Base-by-base conservation (phyloP, 2,888 invertebrate species). In the Argyresthia albistria region DNA sequence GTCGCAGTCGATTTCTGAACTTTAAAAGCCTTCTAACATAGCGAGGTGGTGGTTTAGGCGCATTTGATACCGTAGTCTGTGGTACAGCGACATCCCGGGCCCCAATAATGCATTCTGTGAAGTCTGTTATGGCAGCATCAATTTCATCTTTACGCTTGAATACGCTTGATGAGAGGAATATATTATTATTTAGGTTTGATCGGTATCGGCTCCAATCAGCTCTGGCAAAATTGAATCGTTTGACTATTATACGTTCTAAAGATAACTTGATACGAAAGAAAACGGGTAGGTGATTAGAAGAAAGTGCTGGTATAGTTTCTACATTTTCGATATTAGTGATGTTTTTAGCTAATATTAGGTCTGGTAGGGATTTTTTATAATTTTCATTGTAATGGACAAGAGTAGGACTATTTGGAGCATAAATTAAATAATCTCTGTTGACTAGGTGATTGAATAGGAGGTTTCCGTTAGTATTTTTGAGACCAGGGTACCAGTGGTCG, bases 131-230 rank as follows among this genome's bases (percentile, higher is more conserved):
- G 1, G 46, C 42, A 8, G 1, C 12, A 35, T 53, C 50, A 14
- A 53, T 50, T 14, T 55, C 55, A 0, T 11, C 12, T 10, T 12
- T 16, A 1, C 42, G 45, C 35, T 53, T 54, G 11, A 51, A 51
- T 1, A 37, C 45, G 8, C 25, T 11, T 11, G 51, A 43, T 4
- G 47, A 46, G 8, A 56, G 46, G 3, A 10, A 2, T 4, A 55
- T 53, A 16, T 15, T 36, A 1, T 53, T 14, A 46, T 55, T 51
- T 16, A 55, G 8, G 1, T 11, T 37, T 9, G 54, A 14, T 14
- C 56, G 52, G 37, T 36, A 55, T 0, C 12, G 11, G 7, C 9
- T 37, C 50, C 52, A 55, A 25, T 53, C 14, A 1, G 53, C 46
- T 46, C 47, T 46, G 12, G 9, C 16, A 42, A 42, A 55, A 1